Percentiles rank a stretch among this genome's conserved stretches.
Evolutionary conservation across 2,888 invertebrate species (phyloP).

Genomic region (Adineta ricciae): DNA sequence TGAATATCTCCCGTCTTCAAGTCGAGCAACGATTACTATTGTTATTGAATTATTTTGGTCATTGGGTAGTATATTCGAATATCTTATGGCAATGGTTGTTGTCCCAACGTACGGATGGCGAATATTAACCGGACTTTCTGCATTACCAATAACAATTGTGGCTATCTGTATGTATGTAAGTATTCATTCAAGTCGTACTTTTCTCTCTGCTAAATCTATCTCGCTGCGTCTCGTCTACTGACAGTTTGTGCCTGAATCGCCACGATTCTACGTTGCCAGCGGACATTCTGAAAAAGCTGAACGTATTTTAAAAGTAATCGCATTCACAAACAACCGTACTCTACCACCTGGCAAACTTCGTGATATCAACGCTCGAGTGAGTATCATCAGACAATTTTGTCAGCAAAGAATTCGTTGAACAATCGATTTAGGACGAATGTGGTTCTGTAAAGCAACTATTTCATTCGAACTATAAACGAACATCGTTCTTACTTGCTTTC

Average conservation of each 20-base stretch:
- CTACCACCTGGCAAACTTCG: conserved; percentile 63
- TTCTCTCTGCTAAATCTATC: no score
- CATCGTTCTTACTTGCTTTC: conserved; percentile 78
- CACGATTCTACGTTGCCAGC: conserved; percentile 72
- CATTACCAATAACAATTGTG: conserved; percentile 74
- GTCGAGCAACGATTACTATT: conserved; percentile 85
- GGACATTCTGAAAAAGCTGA: conserved; percentile 77
- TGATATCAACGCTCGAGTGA: conserved; percentile 39
- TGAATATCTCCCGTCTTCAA: conserved; percentile 83
- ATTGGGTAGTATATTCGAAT: conserved; percentile 82
- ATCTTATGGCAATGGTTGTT: conserved; percentile 72
- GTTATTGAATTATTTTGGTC: conserved; percentile 93
- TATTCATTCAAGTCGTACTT: background rate
- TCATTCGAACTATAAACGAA: conserved; percentile 44
- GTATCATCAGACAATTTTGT: no score
- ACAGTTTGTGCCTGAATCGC: conserved; percentile 90
- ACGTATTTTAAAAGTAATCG: conserved; percentile 71
- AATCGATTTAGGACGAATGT: background rate
- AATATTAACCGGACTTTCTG: conserved; percentile 80
- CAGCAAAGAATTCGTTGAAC: no score
- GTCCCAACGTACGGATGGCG: conserved; percentile 85
- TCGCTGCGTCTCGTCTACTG: conserved; percentile 41
- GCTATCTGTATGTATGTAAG: conserved; percentile 51
- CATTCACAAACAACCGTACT: conserved; percentile 74
- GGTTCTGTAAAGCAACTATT: background rate